phyloP scores from a whole-genome alignment of 2,113 vertebrate species.

The Pseudorectes ferrugineus region DNA sequence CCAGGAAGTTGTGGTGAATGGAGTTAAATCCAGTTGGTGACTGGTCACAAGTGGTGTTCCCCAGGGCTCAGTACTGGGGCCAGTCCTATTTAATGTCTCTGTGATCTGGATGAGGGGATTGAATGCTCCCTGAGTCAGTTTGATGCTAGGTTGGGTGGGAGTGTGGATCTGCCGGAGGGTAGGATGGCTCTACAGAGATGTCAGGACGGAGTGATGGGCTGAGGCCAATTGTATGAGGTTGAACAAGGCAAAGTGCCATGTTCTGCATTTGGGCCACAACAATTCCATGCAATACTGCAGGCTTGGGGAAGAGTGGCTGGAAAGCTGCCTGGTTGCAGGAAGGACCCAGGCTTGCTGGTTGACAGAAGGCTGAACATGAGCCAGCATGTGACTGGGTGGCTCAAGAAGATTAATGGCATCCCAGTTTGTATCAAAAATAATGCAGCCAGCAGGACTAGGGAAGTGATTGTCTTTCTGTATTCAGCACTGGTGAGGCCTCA shows the following conservation, averaged over 20 bases:
- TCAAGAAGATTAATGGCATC: no score
- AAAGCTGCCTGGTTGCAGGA: accelerated
- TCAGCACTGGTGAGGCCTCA: accelerated
- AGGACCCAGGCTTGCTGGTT: not conserved
- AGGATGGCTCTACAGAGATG: not conserved
- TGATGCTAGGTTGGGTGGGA: not conserved
- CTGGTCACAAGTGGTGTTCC: not conserved
- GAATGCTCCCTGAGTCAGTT: not conserved
- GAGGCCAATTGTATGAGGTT: not conserved
- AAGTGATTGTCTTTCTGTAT: not conserved
- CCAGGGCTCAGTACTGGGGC: not conserved
- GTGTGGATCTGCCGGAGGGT: not conserved
- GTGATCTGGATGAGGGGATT: not conserved
- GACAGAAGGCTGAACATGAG: not conserved
- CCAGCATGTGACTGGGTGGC: not conserved
- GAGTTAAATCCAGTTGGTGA: not conserved
- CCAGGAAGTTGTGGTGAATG: not conserved
- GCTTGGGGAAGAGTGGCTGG: not conserved
- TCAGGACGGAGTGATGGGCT: not conserved
- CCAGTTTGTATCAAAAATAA: not conserved
- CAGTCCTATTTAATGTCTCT: not conserved
- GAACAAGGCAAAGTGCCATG: not conserved
- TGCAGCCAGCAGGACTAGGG: not conserved
- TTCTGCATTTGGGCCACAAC: not conserved
- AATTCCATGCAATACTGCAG: not conserved